These are phyloP conservation scores for Cheilosia vernalis DNA, from an alignment of 2,888 invertebrate species.

Conservation along the genomic window DNA sequence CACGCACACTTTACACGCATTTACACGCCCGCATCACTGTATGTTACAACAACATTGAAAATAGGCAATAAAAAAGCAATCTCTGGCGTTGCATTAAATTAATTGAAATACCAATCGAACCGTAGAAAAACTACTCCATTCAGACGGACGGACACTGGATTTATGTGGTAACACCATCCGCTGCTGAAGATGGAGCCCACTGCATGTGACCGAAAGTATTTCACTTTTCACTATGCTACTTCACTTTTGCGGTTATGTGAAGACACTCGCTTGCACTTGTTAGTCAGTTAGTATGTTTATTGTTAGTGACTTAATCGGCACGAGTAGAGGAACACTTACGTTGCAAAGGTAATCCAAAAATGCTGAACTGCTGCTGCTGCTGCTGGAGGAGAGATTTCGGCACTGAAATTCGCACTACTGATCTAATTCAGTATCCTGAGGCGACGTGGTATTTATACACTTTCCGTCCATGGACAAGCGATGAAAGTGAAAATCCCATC, in stretches of 20 bases:
- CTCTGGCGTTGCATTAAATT: constrained; percentile 49
- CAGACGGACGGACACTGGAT: constrained; percentile 21
- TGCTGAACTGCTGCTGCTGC: constrained; percentile 14
- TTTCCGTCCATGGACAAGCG: constrained; percentile 53
- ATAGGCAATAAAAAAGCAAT: constrained; percentile 32
- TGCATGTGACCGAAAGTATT: constrained; percentile 18
- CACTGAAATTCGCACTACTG: constrained; percentile 73
- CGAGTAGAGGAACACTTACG: constrained; percentile 41
- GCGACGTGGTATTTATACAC: constrained; percentile 74
- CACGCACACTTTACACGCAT: constrained; percentile 56
- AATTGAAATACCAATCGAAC: constrained; percentile 67
- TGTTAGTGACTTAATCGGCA: constrained; percentile 18
- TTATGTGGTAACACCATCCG: constrained; percentile 29
- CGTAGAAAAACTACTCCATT: constrained; percentile 33
- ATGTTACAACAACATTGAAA: constrained; percentile 11
- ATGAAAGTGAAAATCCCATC: constrained; percentile 72
- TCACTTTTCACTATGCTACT: constrained; percentile 11
- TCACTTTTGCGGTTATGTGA: constrained; percentile 23
- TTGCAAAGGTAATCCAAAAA: constrained; percentile 56
- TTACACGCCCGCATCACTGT: constrained; percentile 40
- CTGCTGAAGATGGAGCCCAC: constrained; percentile 32
- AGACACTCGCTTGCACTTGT: constrained; percentile 53
- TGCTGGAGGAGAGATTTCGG: constrained; percentile 59
- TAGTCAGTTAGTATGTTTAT: background rate
- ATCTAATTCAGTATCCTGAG: constrained; percentile 73